These are phyloP conservation scores for Loris lydekkerianus DNA, from an alignment of 2,797 vertebrate species.

Conservation along the genomic window DNA sequence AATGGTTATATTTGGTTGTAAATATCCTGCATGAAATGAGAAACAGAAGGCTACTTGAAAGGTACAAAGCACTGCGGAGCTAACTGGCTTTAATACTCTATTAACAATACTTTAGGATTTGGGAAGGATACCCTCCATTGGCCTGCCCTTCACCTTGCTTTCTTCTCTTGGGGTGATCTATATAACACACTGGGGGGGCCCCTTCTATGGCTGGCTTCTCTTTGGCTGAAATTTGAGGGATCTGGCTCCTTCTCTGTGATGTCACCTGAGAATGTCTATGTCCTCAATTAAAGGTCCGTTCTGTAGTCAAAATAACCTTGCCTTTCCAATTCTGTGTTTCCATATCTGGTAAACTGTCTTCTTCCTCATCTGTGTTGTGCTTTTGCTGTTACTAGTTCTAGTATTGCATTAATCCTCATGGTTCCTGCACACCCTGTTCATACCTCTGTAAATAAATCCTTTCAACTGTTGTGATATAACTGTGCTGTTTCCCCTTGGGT, in stretches of 20 bases:
- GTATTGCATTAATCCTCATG: not conserved
- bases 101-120: not conserved
- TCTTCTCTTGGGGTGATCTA: not conserved
- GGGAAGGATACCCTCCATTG: not conserved
- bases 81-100: not conserved
- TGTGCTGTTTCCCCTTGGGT: not conserved
- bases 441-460: not conserved
- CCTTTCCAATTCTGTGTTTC: not conserved
- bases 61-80: not conserved
- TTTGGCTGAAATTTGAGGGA: not conserved
- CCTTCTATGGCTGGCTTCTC: not conserved
- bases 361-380: not conserved
- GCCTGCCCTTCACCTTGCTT: not conserved
- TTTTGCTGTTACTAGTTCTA: not conserved
- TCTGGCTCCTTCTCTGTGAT: not conserved
- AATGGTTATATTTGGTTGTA: conserved; percentile 67
- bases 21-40: conserved; percentile 52
- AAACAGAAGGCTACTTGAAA: conserved; percentile 18
- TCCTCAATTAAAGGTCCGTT: not conserved
- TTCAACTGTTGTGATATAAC: not conserved
- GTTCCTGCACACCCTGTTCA: not conserved
- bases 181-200: accelerated
- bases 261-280: not conserved
- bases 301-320: not conserved
- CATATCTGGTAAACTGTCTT: not conserved